Evolutionary conservation across 2,888 invertebrate genomes (phyloP), one percentile per base, ranked within the genome.

Genomic region (Cheilosia pagana): DNA sequence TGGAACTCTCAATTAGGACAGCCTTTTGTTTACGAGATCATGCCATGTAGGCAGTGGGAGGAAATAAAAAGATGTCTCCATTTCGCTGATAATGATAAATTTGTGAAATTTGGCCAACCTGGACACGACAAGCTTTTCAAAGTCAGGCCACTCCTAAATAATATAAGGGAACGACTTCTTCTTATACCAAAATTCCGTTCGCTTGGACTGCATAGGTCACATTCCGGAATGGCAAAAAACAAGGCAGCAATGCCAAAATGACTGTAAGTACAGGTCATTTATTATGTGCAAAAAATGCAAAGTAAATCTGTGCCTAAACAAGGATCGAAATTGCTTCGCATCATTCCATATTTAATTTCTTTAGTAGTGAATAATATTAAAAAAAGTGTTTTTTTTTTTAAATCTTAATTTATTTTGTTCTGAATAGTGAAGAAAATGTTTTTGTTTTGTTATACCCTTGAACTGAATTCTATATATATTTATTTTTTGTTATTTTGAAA

Each of bases 71-170:
- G 19, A 48, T 55, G 23, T 63, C 62, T 62, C 28, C 45, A 62
- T 41, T 70, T 70, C 21, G 68, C 60, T 39, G 39, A 70, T 50
- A 62, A 55, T 31, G 53, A 77, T 28, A 0, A 28, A 28, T 28
- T 28, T 28, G 25, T 28, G 25, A 28, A 1, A 28, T 28, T 28
- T 28, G 25, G 55, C 16, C 55, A 35, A 57, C 62, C 74, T 63
- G 63, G 63, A 74, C 23, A 63, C 63, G 35, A 63, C 65, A 57
- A 75, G 48, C 57, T 75, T 41, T 75, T 57, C 75, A 63, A 75
- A 65, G 25, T 59, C 19, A 65, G 75, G 12, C 65, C 57, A 65
- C 39, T 75, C 39, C 39, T 75, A 39, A 65, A 55, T 39, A 75
- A 48, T 48, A 65, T 74, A 60, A 60, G 71, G 28, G 52, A 72